Evolutionary conservation across 2,888 invertebrate genomes (phyloP).

Genomic region (Eumacrocentrus americanus): DNA sequence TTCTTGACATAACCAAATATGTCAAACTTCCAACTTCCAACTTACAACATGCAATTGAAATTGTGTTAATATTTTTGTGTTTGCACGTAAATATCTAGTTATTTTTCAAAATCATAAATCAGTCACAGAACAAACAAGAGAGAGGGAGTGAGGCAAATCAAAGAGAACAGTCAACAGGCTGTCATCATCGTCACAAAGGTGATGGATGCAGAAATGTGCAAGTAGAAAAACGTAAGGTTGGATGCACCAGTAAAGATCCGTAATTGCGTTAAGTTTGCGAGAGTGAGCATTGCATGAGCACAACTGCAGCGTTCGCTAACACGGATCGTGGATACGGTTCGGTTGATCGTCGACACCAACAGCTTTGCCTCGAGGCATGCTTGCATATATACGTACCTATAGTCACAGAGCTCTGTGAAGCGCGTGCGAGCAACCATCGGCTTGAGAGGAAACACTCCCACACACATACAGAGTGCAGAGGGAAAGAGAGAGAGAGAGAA

Average conservation of each 20-base stretch:
- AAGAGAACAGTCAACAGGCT: too few relatives aligned
- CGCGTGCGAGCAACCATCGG: constrained; percentile 12
- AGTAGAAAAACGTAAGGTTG: background rate
- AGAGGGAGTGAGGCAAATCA: too few relatives aligned
- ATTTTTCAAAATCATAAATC: too few relatives aligned
- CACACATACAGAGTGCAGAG: background rate
- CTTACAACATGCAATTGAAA: too few relatives aligned
- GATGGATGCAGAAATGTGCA: background rate
- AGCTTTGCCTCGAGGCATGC: constrained; percentile 19
- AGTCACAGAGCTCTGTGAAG: constrained; percentile 14
- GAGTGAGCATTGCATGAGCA: constrained; percentile 7
- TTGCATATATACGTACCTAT: too few relatives aligned
- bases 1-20: too few relatives aligned
- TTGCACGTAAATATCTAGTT: too few relatives aligned
- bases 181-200: too few relatives aligned
- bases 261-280: constrained; percentile 10
- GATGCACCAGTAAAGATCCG: background rate
- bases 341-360: constrained; percentile 11
- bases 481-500: background rate
- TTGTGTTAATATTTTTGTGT: too few relatives aligned
- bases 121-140: too few relatives aligned
- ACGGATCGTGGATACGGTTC: constrained; percentile 13
- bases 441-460: constrained; percentile 6
- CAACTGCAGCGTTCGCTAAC: constrained; percentile 7
- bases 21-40: too few relatives aligned